Evolutionary conservation across 2,797 vertebrate genomes (phyloP), one percentile per base, ranked within the genome.

Genomic region (Erpetoichthys calabaricus): DNA sequence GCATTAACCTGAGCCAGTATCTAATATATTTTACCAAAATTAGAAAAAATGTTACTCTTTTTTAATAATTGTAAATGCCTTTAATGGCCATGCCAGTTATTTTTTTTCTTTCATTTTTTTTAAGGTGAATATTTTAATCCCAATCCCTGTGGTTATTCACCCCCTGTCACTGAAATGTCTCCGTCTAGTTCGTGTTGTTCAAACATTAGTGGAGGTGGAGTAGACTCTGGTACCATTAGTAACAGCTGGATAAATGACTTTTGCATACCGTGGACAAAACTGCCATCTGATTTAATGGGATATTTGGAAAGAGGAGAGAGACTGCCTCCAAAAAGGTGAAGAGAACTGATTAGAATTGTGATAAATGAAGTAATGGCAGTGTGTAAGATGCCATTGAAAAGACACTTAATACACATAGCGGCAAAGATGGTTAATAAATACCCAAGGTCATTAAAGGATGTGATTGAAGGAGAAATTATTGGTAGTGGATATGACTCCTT

Each of bases 401-500:
- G 53, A 47, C 53, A 57, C 59, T 58, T 8, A 43, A 59, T 60
- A 51, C 63, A 65, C 4, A 47, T 5, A 58, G 55, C 56, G 62
- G 52, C 61, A 63, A 65, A 67, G 47, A 60, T 58, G 50, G 51
- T 58, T 42, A 9, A 41, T 5, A 47, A 44, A 8, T 60, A 53
- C 50, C 54, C 62, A 6, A 42, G 10, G 45, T 59, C 57, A 42
- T 56, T 63, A 9, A 41, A 10, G 45, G 45, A 59, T 57, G 47
- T 54, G n/a, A 63, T 55, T 60, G 55, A 57, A 50, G 58, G 51
- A 42, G 25, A 50, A 49, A 51, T 60, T 56, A 51, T 57, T 45
- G 55, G 62, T 25, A 60, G 45, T 7, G 43, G 62, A 25, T 60
- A 63, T 63, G 62, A 63, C 45, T 60, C 58, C 6, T 41, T 60